phyloP scores from a whole-genome alignment of 2,888 invertebrate species.

The Pimpla rufipes region DNA sequence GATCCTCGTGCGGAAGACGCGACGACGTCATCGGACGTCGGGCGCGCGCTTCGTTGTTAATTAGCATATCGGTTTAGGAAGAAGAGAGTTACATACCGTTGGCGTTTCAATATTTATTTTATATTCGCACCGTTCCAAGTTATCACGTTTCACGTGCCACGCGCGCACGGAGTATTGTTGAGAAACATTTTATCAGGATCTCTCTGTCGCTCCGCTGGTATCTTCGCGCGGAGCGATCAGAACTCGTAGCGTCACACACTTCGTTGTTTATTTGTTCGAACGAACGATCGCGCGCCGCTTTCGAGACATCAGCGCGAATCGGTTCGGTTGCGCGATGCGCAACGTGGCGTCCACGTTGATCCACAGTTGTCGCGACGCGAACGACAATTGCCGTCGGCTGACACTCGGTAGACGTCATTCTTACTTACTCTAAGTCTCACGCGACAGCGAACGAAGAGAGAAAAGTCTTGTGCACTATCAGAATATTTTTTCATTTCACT shows the following conservation, averaged over 20 bases:
- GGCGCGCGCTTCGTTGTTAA: constrained; percentile 28
- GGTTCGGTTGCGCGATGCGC: background rate
- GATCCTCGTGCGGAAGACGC: constrained; percentile 31
- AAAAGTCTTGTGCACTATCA: constrained; percentile 27
- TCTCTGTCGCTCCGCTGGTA: background rate
- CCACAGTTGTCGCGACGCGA: background rate
- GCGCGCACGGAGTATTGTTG: constrained; percentile 42
- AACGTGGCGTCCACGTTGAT: constrained; percentile 8
- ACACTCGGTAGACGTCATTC: constrained; percentile 43
- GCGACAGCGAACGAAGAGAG: constrained; percentile 19
- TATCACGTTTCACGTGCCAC: constrained; percentile 1
- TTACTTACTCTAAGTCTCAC: constrained; percentile 28
- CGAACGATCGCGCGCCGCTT: constrained; percentile 26
- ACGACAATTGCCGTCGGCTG: constrained; percentile 51
- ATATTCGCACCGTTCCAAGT: constrained; percentile 44
- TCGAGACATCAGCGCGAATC: constrained; percentile 1
- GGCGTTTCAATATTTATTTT: constrained; percentile 42
- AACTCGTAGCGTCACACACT: constrained; percentile 14
- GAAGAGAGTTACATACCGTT: constrained; percentile 37
- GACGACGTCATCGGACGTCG: constrained; percentile 9
- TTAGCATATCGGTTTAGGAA: constrained; percentile 27
- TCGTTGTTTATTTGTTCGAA: constrained; percentile 38
- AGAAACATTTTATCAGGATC: constrained; percentile 19
- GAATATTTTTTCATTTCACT: constrained; percentile 41
- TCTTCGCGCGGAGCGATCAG: constrained; percentile 5